Conservation (phyloP, 2,113 vertebrate genomes). For the Plecturocebus donacophilus region DNA sequence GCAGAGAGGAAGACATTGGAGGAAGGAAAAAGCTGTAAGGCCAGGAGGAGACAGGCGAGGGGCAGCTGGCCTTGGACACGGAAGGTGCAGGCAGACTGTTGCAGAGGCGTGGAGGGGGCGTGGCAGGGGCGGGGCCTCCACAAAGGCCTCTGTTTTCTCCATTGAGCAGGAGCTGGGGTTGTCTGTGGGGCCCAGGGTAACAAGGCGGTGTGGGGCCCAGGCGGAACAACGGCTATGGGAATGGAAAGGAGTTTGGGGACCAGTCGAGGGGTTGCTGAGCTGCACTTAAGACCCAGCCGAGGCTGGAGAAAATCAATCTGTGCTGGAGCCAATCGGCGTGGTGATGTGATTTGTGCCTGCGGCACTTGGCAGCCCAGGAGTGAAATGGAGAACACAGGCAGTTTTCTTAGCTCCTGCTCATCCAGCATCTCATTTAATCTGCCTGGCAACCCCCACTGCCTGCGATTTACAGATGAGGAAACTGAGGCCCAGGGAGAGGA, state of each 20-base stretch:
- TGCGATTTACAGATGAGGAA: neutral
- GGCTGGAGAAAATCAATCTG: conserved; percentile 3
- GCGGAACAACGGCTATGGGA: neutral
- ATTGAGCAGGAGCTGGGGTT: neutral
- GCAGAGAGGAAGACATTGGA: neutral
- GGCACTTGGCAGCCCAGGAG: neutral
- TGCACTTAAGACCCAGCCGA: conserved; percentile 2
- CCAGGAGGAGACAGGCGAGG: neutral
- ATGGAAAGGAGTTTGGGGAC: neutral
- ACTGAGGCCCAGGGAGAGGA: neutral
- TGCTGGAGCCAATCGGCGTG: neutral
- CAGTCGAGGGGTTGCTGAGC: neutral
- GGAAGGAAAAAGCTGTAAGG: neutral
- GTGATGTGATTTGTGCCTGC: neutral
- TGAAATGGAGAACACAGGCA: neutral
- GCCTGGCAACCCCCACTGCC: neutral
- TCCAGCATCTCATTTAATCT: neutral
- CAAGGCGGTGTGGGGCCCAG: rapidly evolving
- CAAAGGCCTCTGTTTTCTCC: neutral
- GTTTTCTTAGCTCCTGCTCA: neutral
- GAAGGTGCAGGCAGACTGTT: neutral
- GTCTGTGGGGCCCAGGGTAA: neutral
- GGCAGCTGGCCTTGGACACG: neutral
- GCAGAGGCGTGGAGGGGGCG: neutral
- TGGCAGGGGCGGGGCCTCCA: no score